Percentiles rank a stretch among this genome's conserved stretches.
phyloP scores from a whole-genome alignment of 2,113 vertebrate species.

The Plectropomus leopardus region DNA sequence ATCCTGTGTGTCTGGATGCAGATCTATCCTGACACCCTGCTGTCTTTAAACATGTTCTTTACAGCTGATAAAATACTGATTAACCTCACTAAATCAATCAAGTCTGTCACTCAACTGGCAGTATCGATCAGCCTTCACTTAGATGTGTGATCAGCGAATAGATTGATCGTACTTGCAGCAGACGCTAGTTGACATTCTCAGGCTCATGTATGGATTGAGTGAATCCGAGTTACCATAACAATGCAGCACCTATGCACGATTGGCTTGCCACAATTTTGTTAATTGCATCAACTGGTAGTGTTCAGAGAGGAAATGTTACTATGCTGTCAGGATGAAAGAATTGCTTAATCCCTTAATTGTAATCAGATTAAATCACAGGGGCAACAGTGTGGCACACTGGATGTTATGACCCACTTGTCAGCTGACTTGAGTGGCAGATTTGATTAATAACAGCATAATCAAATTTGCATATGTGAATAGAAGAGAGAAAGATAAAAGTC shows the following conservation, averaged over 20 bases:
- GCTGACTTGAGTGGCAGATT: conserved; percentile 55
- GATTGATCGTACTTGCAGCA: not conserved
- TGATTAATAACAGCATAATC: conserved; percentile 62
- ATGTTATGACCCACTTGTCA: conserved; percentile 52
- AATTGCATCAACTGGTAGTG: conserved; percentile 33
- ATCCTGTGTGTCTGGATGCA: too few relatives aligned
- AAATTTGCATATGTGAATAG: conserved; percentile 48
- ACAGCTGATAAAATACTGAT: too few relatives aligned
- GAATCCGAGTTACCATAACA: not conserved
- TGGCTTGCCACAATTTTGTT: not conserved
- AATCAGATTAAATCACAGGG: conserved; percentile 39
- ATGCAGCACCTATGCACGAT: not conserved
- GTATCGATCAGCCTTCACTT: too few relatives aligned
- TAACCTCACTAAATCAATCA: too few relatives aligned
- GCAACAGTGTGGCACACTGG: not conserved
- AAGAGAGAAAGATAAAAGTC: conserved; percentile 16
- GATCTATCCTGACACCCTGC: too few relatives aligned
- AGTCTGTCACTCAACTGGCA: too few relatives aligned
- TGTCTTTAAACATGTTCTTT: too few relatives aligned
- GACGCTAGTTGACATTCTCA: conserved; percentile 22
- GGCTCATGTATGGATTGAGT: conserved; percentile 9
- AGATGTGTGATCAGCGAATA: too few relatives aligned
- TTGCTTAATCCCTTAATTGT: conserved; percentile 28
- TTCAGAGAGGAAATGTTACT: conserved; percentile 14
- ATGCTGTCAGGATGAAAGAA: not conserved